Base-by-base conservation (phyloP, 2,797 vertebrate species). In the Garrulus glandarius region DNA sequence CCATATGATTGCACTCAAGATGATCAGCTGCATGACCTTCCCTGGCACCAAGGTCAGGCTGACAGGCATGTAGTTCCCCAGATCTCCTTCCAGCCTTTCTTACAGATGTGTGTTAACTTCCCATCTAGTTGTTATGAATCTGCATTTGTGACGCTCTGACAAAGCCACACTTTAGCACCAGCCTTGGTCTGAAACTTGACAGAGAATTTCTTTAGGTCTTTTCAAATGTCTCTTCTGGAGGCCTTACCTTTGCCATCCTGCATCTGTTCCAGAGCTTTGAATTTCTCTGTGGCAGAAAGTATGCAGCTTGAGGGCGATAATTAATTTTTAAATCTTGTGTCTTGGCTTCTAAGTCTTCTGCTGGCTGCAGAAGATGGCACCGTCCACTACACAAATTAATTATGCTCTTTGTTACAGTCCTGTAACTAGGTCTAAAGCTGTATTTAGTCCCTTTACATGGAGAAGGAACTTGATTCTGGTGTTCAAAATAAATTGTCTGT, bases 281-380 rank as follows among this genome's bases (percentile, higher is more conserved):
- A 34, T 50, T 75, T 65, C 44, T 60, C 10, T 34, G 36, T 61
- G 39, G 15, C 44, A 87, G 50, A 64, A 84, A 68, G 9, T 0
- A 2, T 0, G 1, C 19, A 67, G 30, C 56, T 39, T 34, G 41
- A 61, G 32, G 13, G 30, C 0, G 0, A 29, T 20, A 70, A 59
- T 61, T 74, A 0, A 1, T 44, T 92, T 81, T 69, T 19, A 61
- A 47, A 5, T 46, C 17, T 53, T 23, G 5, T 39, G 17, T 7
- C 30, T 84, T 50, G 61, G 4, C 32, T 57, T 67, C 22, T 36
- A 15, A 57, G 36, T 27, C 36, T 50, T 57, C 36, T 30, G 6
- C 39, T 63, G 57, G 6, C 61, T 72, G 37, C 10, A 15, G 36
- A 41, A 74, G 39, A 20, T 43, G 26, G 21, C 21, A 75, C 3